Evolutionary conservation across 2,797 vertebrate genomes (phyloP).

Genomic region (Syndactyla subalaris): DNA sequence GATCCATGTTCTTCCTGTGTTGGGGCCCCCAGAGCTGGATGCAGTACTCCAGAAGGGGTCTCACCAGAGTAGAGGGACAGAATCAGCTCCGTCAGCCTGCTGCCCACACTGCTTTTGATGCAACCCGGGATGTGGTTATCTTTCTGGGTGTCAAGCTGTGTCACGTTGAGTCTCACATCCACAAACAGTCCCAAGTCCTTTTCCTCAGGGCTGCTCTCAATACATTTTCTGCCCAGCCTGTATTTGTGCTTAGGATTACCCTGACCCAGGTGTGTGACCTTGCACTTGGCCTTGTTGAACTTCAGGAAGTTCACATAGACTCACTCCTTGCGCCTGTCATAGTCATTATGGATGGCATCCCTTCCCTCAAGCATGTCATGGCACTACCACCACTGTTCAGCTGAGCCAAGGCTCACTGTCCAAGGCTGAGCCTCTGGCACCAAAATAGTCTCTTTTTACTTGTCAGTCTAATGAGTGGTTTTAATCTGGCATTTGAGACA

Average conservation of each 20-base stretch:
- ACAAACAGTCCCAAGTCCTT: neutral
- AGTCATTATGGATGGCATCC: neutral
- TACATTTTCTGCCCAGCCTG: neutral
- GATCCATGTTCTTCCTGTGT: neutral
- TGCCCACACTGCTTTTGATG: fast-evolving
- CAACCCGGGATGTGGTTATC: neutral
- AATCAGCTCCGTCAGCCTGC: fast-evolving
- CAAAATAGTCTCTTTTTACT: neutral
- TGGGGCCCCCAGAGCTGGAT: fast-evolving
- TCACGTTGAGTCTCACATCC: neutral
- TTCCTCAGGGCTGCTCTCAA: neutral
- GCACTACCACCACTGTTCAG: neutral
- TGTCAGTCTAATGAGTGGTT: neutral
- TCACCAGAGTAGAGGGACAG: fast-evolving
- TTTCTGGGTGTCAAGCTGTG: fast-evolving
- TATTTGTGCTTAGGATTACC: neutral
- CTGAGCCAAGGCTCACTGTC: neutral
- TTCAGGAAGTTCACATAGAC: fast-evolving
- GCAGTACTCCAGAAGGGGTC: fast-evolving
- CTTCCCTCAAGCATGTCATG: neutral
- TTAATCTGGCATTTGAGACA: neutral
- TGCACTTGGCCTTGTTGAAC: neutral
- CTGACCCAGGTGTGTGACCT: neutral
- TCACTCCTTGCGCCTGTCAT: neutral
- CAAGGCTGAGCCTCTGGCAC: neutral